Conservation (phyloP, 1,140 invertebrate genomes). For the Hesperophylax magnus region DNA sequence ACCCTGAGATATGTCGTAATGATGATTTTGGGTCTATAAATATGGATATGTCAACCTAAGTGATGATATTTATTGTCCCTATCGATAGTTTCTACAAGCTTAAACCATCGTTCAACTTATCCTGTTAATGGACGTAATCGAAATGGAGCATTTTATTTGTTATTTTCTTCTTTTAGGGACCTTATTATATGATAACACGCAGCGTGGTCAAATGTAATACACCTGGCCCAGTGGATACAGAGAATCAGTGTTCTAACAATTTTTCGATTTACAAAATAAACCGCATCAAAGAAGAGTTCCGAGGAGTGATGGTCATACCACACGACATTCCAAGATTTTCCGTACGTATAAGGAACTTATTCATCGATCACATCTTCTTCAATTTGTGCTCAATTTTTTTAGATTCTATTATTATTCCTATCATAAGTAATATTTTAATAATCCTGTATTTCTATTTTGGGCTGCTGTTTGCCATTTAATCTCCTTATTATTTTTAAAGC, state of each 20-base stretch:
- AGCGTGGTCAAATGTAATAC: not conserved
- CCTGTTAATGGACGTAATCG: not conserved
- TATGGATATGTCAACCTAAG: too few species aligned
- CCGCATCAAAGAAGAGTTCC: not conserved
- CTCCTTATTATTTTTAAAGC: not conserved
- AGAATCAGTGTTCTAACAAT: not conserved
- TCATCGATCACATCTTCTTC: not conserved
- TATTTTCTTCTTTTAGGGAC: not conserved
- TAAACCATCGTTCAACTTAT: too few species aligned
- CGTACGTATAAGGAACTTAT: not conserved
- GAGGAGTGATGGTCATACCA: not conserved
- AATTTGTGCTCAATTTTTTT: not conserved
- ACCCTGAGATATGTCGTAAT: too few species aligned
- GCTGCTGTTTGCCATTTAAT: too few species aligned
- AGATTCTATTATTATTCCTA: not conserved
- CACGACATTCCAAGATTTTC: not conserved
- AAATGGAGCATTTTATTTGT: not conserved
- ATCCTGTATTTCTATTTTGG: too few species aligned
- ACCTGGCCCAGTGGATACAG: not conserved
- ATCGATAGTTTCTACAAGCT: too few species aligned
- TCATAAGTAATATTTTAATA: not conserved
- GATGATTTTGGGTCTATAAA: too few species aligned
- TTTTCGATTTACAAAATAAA: not conserved
- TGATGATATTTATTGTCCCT: too few species aligned
- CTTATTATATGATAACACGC: not conserved